Conservation (phyloP, 2,797 vertebrate genomes). For the Pelobates cultripes region DNA sequence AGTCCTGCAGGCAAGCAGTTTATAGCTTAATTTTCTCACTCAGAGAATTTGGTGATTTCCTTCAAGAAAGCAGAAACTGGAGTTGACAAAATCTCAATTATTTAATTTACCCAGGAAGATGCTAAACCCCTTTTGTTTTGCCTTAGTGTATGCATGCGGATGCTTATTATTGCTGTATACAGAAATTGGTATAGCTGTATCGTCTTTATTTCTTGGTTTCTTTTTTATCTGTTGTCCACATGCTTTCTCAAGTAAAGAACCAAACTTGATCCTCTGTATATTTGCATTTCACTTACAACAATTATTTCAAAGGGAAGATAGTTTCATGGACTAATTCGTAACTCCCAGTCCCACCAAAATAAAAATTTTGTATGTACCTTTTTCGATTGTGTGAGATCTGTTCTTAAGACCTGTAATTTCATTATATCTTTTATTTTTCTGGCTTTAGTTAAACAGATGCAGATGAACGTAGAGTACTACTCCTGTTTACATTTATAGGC, state of each 20-base stretch:
- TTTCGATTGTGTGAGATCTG: constrained; percentile 33
- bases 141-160: constrained; percentile 5
- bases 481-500: constrained; percentile 46
- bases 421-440: neutral
- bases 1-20: constrained; percentile 34
- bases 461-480: constrained; percentile 41
- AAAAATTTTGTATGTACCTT: constrained; percentile 36
- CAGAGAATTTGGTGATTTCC: constrained; percentile 35
- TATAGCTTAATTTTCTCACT: constrained; percentile 28
- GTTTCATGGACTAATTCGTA: constrained; percentile 7
- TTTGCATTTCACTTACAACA: constrained; percentile 40
- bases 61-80: constrained; percentile 44
- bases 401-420: constrained; percentile 31
- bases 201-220: neutral
- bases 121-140: constrained; percentile 4
- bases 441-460: neutral
- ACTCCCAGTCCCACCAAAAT: constrained; percentile 20
- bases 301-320: constrained; percentile 18
- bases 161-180: constrained; percentile 16
- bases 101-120: constrained; percentile 5
- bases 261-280: constrained; percentile 30
- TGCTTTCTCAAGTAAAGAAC: constrained; percentile 28
- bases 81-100: constrained; percentile 21
- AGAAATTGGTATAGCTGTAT: neutral
- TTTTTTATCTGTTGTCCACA: constrained; percentile 7